These are phyloP conservation scores for Standfussiana lucernea DNA, from an alignment of 2,888 invertebrate genomes.

Conservation along the genomic window DNA sequence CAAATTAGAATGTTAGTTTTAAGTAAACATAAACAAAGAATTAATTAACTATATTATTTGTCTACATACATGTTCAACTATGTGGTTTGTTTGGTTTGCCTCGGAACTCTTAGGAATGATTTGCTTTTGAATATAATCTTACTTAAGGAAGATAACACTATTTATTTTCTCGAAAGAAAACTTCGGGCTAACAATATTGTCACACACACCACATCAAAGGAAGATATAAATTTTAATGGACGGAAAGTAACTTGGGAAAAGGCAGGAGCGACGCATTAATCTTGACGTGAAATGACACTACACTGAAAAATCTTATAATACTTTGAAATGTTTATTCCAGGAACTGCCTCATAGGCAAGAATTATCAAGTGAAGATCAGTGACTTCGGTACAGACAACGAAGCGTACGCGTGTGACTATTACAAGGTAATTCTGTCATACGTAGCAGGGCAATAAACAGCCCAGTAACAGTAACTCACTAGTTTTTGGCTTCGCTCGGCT, in stretches of 20 bases:
- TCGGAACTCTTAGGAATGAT: not conserved
- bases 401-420: slow-evolving; percentile 95
- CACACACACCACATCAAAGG: not conserved
- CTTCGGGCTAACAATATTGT: not conserved
- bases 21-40: not conserved
- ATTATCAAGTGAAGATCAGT: slow-evolving; percentile 95
- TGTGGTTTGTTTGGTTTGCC: not conserved
- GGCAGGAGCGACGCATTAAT: not conserved
- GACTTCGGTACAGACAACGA: slow-evolving; percentile 97
- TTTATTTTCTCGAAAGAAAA: not conserved
- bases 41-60: not conserved
- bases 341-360: slow-evolving; percentile 96
- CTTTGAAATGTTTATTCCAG: slow-evolving; percentile 83
- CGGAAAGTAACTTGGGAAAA: not conserved
- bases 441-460: not conserved
- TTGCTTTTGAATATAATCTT: not conserved
- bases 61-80: not conserved
- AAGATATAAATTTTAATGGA: not conserved
- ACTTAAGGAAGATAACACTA: not conserved
- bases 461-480: not conserved
- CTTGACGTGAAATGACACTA: not conserved
- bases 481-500: not conserved
- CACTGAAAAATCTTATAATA: not conserved
- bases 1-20: not conserved
- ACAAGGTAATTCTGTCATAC: slow-evolving; percentile 82